Conservation (phyloP, 1,140 invertebrate species). For the Drosophila guanche region DNA sequence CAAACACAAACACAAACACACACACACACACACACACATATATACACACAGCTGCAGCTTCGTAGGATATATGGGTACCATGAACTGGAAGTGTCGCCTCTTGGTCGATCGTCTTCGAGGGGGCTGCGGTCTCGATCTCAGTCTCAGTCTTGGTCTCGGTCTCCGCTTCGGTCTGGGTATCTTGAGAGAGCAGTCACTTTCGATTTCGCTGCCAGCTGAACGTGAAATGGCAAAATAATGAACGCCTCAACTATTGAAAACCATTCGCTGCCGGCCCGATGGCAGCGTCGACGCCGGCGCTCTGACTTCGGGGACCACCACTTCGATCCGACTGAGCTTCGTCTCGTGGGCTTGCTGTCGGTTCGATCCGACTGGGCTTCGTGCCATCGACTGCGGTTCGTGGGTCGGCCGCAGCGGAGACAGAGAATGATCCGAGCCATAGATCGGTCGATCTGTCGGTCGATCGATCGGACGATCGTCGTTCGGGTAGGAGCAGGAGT, state of each 20-base stretch:
- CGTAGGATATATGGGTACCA: constrained; percentile 34
- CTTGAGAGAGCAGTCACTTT: constrained; percentile 79
- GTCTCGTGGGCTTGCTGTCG: constrained; percentile 8
- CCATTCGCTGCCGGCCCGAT: constrained; percentile 53
- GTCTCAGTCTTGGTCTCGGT: constrained; percentile 7
- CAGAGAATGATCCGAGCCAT: not conserved
- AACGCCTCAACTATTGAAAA: constrained; percentile 79
- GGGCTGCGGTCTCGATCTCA: too few relatives aligned
- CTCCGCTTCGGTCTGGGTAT: constrained; percentile 53
- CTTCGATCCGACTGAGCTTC: not conserved
- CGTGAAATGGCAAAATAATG: constrained; percentile 83
- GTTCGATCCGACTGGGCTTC: constrained; percentile 1
- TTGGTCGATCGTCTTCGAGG: too few relatives aligned
- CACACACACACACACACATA: constrained; percentile 11
- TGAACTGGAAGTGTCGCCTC: constrained; percentile 1
- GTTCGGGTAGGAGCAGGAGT: constrained; percentile 29
- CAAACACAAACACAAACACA: constrained; percentile 24
- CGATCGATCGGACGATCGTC: constrained; percentile 32
- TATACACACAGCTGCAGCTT: not conserved
- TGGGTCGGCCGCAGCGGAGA: not conserved
- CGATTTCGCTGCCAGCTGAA: constrained; percentile 83
- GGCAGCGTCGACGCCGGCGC: constrained; percentile 11
- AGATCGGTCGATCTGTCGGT: not conserved
- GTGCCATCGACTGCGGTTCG: not conserved
- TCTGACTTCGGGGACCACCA: constrained; percentile 8